Evolutionary conservation across 2,888 invertebrate genomes (phyloP).

Genomic region (Dorcus hopei): DNA sequence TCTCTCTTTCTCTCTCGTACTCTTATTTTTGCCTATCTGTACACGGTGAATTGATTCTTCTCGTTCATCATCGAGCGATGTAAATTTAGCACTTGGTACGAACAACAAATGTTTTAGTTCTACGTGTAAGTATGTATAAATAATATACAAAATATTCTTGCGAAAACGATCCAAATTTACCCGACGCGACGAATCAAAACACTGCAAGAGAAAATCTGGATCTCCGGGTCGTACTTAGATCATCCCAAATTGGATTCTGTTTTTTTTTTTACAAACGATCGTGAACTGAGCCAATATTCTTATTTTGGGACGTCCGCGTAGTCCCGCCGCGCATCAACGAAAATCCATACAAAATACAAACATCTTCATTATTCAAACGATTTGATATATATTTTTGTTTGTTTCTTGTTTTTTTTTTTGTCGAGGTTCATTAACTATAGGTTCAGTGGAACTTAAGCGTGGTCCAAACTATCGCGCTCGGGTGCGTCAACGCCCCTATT

Average conservation of each 20-base stretch:
- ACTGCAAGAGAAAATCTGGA: too few relatives aligned
- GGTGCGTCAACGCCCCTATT: conserved; percentile 66
- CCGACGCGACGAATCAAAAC: too few relatives aligned
- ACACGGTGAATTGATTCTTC: conserved; percentile 1
- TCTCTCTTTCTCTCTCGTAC: background rate
- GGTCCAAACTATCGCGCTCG: conserved; percentile 64
- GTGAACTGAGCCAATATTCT: too few relatives aligned
- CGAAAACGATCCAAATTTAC: too few relatives aligned
- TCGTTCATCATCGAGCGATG: background rate
- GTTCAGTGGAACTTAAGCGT: conserved; percentile 57
- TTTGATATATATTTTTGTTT: background rate
- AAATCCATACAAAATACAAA: conserved; percentile 3
- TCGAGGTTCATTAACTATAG: background rate
- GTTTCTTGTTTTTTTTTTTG: background rate
- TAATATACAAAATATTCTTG: background rate
- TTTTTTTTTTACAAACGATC: too few relatives aligned
- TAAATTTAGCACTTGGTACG: background rate
- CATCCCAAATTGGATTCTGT: too few relatives aligned
- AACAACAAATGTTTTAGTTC: background rate
- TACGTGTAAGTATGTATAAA: background rate
- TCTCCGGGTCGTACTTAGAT: too few relatives aligned
- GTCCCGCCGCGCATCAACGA: conserved; percentile 6
- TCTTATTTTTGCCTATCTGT: background rate
- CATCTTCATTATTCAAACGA: background rate
- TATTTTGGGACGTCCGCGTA: background rate